A percentile compares a stretch with the other conserved stretches of the same genome.
These are phyloP conservation scores for Alauda arvensis DNA, from an alignment of 2,797 vertebrate genomes.

Conservation along the genomic window DNA sequence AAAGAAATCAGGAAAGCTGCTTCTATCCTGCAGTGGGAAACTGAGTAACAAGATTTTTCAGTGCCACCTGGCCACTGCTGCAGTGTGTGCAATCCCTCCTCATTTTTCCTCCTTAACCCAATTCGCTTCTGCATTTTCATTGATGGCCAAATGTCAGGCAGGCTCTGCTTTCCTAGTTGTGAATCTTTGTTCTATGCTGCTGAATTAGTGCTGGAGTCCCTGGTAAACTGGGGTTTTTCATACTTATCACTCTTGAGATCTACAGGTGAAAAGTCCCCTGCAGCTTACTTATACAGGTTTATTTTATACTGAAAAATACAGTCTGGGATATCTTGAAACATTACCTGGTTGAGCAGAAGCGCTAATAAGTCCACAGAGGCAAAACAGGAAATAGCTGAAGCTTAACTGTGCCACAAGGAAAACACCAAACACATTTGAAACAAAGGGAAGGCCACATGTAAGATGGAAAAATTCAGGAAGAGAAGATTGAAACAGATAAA, in stretches of 20 bases:
- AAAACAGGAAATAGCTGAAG: background rate
- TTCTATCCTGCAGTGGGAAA: background rate
- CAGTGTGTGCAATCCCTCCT: background rate
- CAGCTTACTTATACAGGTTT: background rate
- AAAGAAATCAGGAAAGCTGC: background rate
- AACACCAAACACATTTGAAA: background rate
- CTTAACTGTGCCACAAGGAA: background rate
- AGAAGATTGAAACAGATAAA: background rate
- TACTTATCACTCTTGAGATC: background rate
- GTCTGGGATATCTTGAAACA: background rate
- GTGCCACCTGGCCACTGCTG: background rate
- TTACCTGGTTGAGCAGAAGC: background rate
- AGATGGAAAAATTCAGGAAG: background rate
- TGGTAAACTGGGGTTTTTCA: background rate
- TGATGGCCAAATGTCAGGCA: slow-evolving; percentile 33
- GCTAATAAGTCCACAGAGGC: background rate
- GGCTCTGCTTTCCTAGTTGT: slow-evolving; percentile 5
- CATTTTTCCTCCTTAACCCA: background rate
- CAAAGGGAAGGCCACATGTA: background rate
- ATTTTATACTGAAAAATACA: slow-evolving; percentile 8
- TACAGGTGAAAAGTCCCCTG: background rate
- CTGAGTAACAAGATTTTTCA: background rate
- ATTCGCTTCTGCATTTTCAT: slow-evolving; percentile 27
- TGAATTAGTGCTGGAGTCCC: background rate
- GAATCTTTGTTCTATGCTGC: slow-evolving; percentile 3